These are phyloP conservation scores for Caracal caracal DNA, from an alignment of 2,113 vertebrate genomes.

Conservation along the genomic window DNA sequence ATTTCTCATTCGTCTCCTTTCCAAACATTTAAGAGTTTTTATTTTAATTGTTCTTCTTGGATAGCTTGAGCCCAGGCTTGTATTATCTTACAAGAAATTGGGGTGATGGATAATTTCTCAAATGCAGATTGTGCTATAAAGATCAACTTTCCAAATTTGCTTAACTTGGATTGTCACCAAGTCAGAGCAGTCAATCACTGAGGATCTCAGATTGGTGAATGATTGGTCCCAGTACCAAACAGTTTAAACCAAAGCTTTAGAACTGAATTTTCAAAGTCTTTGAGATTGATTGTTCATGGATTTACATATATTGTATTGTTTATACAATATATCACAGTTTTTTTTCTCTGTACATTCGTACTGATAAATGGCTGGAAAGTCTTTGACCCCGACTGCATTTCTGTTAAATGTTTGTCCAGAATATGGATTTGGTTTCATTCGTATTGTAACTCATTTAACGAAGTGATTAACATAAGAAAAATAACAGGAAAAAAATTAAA, in stretches of 20 bases:
- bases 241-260: conserved; percentile 67
- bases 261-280: conserved; percentile 76
- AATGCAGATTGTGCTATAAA: conserved; percentile 87
- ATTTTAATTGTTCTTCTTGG: conserved; percentile 52
- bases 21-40: conserved; percentile 83
- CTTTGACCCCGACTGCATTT: conserved; percentile 86
- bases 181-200: conserved; percentile 74
- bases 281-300: conserved; percentile 62
- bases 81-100: conserved; percentile 73
- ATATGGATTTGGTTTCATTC: conserved; percentile 89
- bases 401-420: conserved; percentile 88
- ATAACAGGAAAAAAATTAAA: conserved; percentile 62
- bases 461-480: conserved; percentile 78
- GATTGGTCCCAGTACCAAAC: conserved; percentile 75
- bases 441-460: conserved; percentile 76
- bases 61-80: conserved; percentile 83
- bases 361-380: conserved; percentile 87
- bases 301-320: conserved; percentile 85
- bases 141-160: conserved; percentile 79
- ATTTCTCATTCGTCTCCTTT: conserved; percentile 84
- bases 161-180: conserved; percentile 78
- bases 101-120: conserved; percentile 81
- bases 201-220: conserved; percentile 77
- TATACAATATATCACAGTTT: conserved; percentile 84
- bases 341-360: conserved; percentile 81